phyloP scores from a whole-genome alignment of 2,797 vertebrate genomes.

The Eulemur albifrons region DNA sequence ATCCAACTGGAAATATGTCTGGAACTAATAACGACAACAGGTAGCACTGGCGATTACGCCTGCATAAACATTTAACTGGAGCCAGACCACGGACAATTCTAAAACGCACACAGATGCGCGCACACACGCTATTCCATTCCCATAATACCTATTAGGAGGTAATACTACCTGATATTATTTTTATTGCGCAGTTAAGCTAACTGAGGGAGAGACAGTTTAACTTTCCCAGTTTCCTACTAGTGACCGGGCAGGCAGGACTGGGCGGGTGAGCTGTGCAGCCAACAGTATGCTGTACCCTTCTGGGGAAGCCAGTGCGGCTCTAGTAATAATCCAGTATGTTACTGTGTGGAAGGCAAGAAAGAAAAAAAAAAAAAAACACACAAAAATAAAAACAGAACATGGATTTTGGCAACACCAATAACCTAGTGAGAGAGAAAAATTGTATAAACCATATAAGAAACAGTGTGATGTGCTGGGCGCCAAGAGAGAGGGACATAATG shows the following conservation, averaged over 20 bases:
- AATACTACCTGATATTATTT: too few relatives aligned
- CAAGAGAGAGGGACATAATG: accelerated
- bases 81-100: accelerated
- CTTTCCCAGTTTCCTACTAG: too few relatives aligned
- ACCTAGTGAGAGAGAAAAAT: background rate
- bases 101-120: accelerated
- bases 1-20: background rate
- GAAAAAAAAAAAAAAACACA: background rate
- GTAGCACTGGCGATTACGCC: background rate
- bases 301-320: background rate
- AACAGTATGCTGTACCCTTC: accelerated
- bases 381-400: background rate
- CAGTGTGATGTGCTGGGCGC: background rate
- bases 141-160: accelerated
- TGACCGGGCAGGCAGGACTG: too few relatives aligned
- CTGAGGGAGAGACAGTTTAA: background rate
- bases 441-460: background rate
- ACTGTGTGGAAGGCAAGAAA: background rate
- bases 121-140: background rate
- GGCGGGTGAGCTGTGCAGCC: background rate
- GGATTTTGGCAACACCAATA: background rate
- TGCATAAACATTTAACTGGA: background rate
- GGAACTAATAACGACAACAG: background rate
- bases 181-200: background rate
- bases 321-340: background rate